Conservation (phyloP, 2,888 invertebrate genomes). For the Drosophila leonis region DNA sequence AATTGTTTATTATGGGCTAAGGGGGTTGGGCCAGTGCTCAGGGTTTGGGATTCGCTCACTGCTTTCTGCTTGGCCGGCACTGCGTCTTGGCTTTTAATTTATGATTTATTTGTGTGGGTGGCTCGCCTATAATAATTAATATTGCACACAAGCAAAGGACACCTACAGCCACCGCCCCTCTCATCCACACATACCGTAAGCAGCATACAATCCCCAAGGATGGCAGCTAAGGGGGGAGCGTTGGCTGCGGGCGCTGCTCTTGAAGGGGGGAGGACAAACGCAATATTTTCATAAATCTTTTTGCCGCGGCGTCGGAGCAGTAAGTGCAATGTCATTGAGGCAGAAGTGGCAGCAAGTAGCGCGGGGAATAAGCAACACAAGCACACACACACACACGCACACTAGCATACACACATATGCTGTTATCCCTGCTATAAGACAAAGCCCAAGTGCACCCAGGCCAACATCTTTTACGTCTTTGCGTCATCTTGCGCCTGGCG, state of each 20-base stretch:
- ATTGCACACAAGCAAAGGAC: constrained; percentile 71
- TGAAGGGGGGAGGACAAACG: constrained; percentile 36
- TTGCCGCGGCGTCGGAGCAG: constrained; percentile 56
- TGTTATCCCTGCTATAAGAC: constrained; percentile 34
- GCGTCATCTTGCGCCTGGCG: constrained; percentile 47
- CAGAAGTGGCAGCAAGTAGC: constrained; percentile 66
- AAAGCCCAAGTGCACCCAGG: constrained; percentile 45
- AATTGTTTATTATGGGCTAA: constrained; percentile 63
- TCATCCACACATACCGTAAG: constrained; percentile 5
- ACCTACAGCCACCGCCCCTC: constrained; percentile 27
- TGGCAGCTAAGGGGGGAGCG: background rate
- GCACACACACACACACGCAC: constrained; percentile 15
- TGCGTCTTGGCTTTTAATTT: constrained; percentile 73
- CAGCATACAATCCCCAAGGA: constrained; percentile 48
- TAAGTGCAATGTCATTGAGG: constrained; percentile 78
- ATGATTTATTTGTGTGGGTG: constrained; percentile 76
- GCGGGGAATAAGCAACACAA: constrained; percentile 53
- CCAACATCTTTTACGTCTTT: constrained; percentile 29
- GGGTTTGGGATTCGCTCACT: constrained; percentile 37
- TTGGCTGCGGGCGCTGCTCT: constrained; percentile 1
- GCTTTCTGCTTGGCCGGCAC: constrained; percentile 56
- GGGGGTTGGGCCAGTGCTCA: constrained; percentile 12
- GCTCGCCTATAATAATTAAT: constrained; percentile 82
- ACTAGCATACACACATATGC: constrained; percentile 10
- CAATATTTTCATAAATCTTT: constrained; percentile 77